Evolutionary conservation across 2,888 invertebrate genomes (phyloP), one percentile per base, ranked within the genome.

Genomic region (Chaetogeoica ovagalla): DNA sequence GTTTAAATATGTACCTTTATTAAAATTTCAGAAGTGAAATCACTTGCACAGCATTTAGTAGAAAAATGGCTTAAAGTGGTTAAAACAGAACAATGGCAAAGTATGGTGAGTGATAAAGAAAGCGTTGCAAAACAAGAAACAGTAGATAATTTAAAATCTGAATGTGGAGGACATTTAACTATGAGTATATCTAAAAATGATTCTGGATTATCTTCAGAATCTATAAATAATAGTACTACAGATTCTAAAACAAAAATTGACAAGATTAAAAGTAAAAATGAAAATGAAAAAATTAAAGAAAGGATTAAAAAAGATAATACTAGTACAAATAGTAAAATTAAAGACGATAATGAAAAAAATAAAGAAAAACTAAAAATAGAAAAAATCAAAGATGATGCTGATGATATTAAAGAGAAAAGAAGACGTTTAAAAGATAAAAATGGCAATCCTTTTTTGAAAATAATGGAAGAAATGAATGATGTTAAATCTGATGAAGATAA

Each of bases 81-180:
- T 15, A 85, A 85, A 11, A 85, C 85, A 3, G 86, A 87, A 66
- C 85, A 86, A 8, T 85, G 86, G 82, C 86, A 86, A 70, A 85
- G 84, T 82, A 84, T 84, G 19, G 86, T 86, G 68, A 86, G 86
- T 82, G 85, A 86, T 75, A 86, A 86, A 82, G 85, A 85, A 39
- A n/a, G 63, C 8, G 37, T 70, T 21, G 37, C 59, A 52, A 77
- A 79, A 79, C 69, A 52, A 55, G 77, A 79, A 21, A 21, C 63
- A 1, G 21, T 52, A 23, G 62, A 60, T 39, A 66, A 75, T 11
- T 21, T 59, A 2, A 79, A 69, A 70, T 19, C 70, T 79, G 77
- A 79, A 55, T 19, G n/a, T 63, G 55, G n/a, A 21, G 21, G 23
- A 55, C 8, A 70, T 15, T 30, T 21, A 63, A 60, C 11, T 0